phyloP scores from a whole-genome alignment of 2,113 vertebrate genomes.

The Triplophysa dalaica region DNA sequence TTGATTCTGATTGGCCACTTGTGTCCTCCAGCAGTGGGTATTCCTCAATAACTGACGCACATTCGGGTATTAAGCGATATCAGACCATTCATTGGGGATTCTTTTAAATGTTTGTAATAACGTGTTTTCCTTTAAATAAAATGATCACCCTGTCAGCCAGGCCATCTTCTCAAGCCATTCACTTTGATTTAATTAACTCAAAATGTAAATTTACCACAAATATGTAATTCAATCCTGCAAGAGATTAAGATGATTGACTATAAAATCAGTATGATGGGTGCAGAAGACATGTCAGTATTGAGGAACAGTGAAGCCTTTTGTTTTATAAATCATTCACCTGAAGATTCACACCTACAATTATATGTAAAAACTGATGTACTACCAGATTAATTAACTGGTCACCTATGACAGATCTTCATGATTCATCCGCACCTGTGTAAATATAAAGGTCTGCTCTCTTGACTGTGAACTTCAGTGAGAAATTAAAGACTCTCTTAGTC shows the following conservation, averaged over 20 bases:
- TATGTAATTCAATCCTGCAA: neutral
- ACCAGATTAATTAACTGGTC: neutral
- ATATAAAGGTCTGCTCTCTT: neutral
- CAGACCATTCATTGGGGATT: too few relatives aligned
- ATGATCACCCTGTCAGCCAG: too few relatives aligned
- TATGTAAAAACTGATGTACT: neutral
- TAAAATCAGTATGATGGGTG: neutral
- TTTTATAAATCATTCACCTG: too few relatives aligned
- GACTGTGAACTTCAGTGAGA: neutral
- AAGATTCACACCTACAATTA: neutral
- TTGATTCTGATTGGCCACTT: too few relatives aligned
- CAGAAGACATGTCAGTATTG: neutral
- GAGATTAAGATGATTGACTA: neutral
- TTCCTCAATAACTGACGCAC: too few relatives aligned
- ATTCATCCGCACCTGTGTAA: slow-evolving; percentile 11
- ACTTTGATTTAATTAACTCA: neutral
- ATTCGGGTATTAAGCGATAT: too few relatives aligned
- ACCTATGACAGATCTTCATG: neutral
- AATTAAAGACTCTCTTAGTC: neutral
- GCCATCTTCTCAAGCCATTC: neutral
- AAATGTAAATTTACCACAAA: neutral
- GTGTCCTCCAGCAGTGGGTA: neutral
- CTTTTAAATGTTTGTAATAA: too few relatives aligned
- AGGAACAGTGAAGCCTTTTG: too few relatives aligned
- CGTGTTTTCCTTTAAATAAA: too few relatives aligned